Evolutionary conservation across 2,113 vertebrate genomes (phyloP).

Genomic region (Entelurus aequoreus): DNA sequence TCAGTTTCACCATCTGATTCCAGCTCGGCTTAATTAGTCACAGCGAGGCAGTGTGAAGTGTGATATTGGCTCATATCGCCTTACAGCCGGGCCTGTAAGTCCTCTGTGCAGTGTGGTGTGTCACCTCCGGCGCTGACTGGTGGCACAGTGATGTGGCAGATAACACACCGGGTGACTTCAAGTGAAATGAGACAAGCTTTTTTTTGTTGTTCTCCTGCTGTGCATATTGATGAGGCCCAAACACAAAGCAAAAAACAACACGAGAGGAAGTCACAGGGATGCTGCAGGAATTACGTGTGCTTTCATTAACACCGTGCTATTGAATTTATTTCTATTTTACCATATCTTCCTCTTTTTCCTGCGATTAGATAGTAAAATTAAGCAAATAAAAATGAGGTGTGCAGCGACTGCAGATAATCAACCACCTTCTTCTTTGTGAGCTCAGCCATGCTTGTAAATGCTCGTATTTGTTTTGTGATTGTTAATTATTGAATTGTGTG

Average conservation of each 20-base stretch:
- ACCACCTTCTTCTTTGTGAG: background rate
- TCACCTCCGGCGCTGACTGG: conserved; percentile 53
- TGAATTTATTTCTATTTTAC: background rate
- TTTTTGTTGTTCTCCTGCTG: conserved; percentile 28
- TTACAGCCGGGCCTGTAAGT: conserved; percentile 45
- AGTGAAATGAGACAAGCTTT: conserved; percentile 58
- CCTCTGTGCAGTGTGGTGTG: conserved; percentile 48
- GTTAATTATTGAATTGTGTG: conserved; percentile 9
- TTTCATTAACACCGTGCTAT: background rate
- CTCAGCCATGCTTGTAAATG: background rate
- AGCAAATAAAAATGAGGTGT: background rate
- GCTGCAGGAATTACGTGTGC: background rate
- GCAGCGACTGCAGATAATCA: background rate
- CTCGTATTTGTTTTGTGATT: background rate
- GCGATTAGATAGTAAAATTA: background rate
- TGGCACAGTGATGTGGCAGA: conserved; percentile 55
- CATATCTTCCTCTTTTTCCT: background rate
- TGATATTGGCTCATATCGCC: conserved; percentile 60
- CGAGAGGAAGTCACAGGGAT: background rate
- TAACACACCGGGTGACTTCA: conserved; percentile 47
- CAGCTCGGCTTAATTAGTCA: conserved; percentile 59
- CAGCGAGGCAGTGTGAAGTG: conserved; percentile 51
- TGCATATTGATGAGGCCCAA: conserved; percentile 50
- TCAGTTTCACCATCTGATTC: conserved; percentile 60
- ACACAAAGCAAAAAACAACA: conserved; percentile 15